These are phyloP conservation scores for Poliocrania exsul DNA, from an alignment of 2,797 vertebrate species.

Conservation along the genomic window DNA sequence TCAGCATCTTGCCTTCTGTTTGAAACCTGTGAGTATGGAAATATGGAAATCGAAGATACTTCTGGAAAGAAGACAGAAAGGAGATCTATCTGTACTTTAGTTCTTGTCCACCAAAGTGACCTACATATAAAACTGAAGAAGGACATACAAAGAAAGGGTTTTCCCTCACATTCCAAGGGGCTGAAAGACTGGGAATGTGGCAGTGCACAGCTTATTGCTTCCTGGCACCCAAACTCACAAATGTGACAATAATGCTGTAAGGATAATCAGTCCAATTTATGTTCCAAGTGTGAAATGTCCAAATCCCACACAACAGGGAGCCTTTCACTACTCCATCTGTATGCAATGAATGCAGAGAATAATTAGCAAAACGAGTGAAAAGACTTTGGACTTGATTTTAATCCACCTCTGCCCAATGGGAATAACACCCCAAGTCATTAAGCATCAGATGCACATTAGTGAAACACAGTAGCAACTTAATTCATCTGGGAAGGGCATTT, in stretches of 20 bases:
- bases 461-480: slow-evolving; percentile 42
- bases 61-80: background rate
- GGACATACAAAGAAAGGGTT: background rate
- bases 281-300: slow-evolving; percentile 63
- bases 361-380: slow-evolving; percentile 57
- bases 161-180: background rate
- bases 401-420: slow-evolving; percentile 50
- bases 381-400: slow-evolving; percentile 46
- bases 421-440: slow-evolving; percentile 58
- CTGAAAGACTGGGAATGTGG: slow-evolving; percentile 1
- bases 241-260: slow-evolving; percentile 10
- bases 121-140: background rate
- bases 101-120: background rate
- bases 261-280: slow-evolving; percentile 55
- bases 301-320: slow-evolving; percentile 26
- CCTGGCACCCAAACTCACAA: slow-evolving; percentile 8
- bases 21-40: background rate
- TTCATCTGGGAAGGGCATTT: slow-evolving; percentile 28
- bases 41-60: background rate
- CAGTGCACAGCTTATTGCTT: slow-evolving; percentile 16
- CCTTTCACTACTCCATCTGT: slow-evolving; percentile 63
- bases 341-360: slow-evolving; percentile 46
- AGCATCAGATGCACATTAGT: slow-evolving; percentile 34
- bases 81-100: background rate
- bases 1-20: background rate